A percentile compares a stretch with the other conserved stretches of the same genome.
phyloP scores from a whole-genome alignment of 2,797 vertebrate species.

The Lates japonicus region DNA sequence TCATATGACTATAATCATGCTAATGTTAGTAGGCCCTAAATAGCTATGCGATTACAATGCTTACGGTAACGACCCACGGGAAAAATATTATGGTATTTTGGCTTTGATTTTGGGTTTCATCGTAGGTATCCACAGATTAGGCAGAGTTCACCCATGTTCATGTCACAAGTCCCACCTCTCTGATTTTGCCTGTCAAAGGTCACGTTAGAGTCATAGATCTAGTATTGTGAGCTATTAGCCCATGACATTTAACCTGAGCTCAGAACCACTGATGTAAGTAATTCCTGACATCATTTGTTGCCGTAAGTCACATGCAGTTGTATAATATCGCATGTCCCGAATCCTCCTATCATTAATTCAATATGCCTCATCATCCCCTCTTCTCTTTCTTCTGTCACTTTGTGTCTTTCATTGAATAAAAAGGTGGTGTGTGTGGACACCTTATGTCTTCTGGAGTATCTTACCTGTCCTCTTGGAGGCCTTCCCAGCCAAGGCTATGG shows the following conservation, averaged over 20 bases:
- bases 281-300: slow-evolving; percentile 37
- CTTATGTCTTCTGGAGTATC: slow-evolving; percentile 1
- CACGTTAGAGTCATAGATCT: slow-evolving; percentile 18
- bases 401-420: slow-evolving; percentile 18
- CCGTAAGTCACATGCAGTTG: slow-evolving; percentile 55
- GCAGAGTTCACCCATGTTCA: background rate
- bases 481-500: slow-evolving; percentile 14
- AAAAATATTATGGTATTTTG: slow-evolving; percentile 20
- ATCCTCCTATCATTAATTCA: slow-evolving; percentile 61
- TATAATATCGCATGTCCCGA: slow-evolving; percentile 51
- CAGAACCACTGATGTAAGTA: slow-evolving; percentile 13
- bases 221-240: slow-evolving; percentile 7
- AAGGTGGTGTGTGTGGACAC: too few relatives aligned
- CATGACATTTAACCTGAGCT: slow-evolving; percentile 5
- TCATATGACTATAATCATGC: slow-evolving; percentile 53
- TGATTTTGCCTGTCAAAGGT: background rate
- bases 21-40: slow-evolving; percentile 63
- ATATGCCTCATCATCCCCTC: slow-evolving; percentile 29
- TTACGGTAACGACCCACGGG: slow-evolving; percentile 22
- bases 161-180: background rate
- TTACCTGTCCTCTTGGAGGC: slow-evolving; percentile 5
- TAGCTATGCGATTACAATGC: slow-evolving; percentile 54
- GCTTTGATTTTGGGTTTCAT: background rate
- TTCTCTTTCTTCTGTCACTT: slow-evolving; percentile 22
- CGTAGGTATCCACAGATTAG: background rate